Conservation (phyloP, 1,140 invertebrate genomes). For the Pygmarrhopalites habei region DNA sequence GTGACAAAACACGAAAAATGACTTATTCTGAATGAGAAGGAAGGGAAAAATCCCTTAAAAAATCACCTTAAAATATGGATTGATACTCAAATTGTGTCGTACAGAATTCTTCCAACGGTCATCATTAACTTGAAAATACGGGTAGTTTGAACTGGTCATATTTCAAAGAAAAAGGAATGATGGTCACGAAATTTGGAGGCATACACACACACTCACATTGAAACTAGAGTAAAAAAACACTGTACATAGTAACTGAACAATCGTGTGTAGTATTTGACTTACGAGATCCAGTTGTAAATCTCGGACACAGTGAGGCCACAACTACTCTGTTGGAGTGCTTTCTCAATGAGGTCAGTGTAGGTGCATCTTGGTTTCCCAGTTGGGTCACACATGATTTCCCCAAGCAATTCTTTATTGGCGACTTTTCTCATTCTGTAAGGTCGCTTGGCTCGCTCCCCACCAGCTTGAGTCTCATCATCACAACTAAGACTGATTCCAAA, state of each 20-base stretch:
- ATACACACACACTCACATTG: background rate
- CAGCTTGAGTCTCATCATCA: background rate
- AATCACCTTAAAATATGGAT: slow-evolving; percentile 81
- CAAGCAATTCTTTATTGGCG: background rate
- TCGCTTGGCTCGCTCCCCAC: background rate
- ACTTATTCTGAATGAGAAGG: too few species aligned
- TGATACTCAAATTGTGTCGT: slow-evolving; percentile 74
- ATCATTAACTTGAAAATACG: slow-evolving; percentile 76
- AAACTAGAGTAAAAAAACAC: background rate
- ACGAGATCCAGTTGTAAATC: slow-evolving; percentile 88
- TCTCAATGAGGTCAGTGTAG: slow-evolving; percentile 79
- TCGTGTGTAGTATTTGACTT: slow-evolving; percentile 53
- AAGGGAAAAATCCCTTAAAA: too few species aligned
- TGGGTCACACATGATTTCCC: slow-evolving; percentile 20
- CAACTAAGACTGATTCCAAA: background rate
- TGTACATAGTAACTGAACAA: background rate
- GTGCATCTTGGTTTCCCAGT: slow-evolving; percentile 39
- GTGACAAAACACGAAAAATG: too few species aligned
- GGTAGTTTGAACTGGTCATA: slow-evolving; percentile 65
- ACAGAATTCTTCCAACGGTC: slow-evolving; percentile 87
- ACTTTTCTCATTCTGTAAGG: background rate
- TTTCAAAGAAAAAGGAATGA: too few species aligned
- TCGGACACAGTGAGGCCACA: slow-evolving; percentile 80
- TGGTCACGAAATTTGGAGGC: too few species aligned
- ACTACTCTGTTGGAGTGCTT: slow-evolving; percentile 64